These are phyloP conservation scores for Dasypogon diadema DNA, from an alignment of 2,888 invertebrate species.

Conservation along the genomic window DNA sequence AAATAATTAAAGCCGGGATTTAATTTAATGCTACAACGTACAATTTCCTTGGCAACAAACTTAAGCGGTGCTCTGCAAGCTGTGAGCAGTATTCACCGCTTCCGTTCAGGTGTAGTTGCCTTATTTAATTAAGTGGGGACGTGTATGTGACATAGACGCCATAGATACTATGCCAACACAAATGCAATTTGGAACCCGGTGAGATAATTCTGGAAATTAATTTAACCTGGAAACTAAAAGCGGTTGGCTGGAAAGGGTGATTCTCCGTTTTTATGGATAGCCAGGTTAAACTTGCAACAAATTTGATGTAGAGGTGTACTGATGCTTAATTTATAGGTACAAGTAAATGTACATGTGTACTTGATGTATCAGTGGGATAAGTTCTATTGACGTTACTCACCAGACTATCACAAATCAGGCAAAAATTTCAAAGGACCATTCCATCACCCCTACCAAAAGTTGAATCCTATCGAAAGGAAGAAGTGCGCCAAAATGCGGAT, in stretches of 20 bases:
- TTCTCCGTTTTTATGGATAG: slow-evolving; percentile 17
- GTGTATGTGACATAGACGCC: neutral
- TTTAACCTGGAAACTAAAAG: slow-evolving; percentile 37
- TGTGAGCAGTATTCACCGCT: neutral
- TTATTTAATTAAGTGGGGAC: slow-evolving; percentile 39
- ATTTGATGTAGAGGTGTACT: neutral
- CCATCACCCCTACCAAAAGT: neutral
- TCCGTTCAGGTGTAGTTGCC: slow-evolving; percentile 20
- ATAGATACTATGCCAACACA: neutral
- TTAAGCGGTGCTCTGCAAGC: neutral
- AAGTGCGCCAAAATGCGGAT: slow-evolving; percentile 1
- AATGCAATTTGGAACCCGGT: neutral
- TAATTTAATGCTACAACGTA: slow-evolving; percentile 39
- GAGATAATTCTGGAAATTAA: slow-evolving; percentile 46
- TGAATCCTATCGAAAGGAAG: slow-evolving; percentile 4
- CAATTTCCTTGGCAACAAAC: slow-evolving; percentile 16
- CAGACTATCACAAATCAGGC: slow-evolving; percentile 24
- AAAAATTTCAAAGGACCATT: slow-evolving; percentile 11
- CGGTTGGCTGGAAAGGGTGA: slow-evolving; percentile 8
- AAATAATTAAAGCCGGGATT: slow-evolving; percentile 39
- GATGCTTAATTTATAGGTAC: no score
- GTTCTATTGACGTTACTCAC: slow-evolving; percentile 4
- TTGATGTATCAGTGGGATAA: slow-evolving; percentile 10
- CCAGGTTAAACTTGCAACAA: slow-evolving; percentile 12
- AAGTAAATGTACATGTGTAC: neutral